phyloP scores from a whole-genome alignment of 2,113 vertebrate genomes.

The Cynoglossus semilaevis region DNA sequence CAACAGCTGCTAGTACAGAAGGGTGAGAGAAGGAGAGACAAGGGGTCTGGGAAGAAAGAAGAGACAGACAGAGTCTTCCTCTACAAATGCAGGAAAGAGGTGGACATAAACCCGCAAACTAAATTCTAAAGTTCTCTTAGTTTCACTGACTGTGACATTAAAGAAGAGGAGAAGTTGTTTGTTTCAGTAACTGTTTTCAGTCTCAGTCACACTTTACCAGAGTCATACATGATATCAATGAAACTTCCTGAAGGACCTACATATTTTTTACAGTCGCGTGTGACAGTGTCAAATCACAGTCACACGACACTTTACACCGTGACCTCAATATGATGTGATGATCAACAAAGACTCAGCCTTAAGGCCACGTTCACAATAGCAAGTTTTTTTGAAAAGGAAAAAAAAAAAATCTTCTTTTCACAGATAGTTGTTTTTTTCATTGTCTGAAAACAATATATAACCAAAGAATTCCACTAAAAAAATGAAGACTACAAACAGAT shows the following conservation, averaged over 20 bases:
- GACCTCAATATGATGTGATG: conserved; percentile 2
- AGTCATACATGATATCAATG: neutral
- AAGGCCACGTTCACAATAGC: no score
- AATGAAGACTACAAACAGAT: no score
- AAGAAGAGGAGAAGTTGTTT: no score
- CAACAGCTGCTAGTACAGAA: conserved; percentile 60
- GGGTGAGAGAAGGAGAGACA: conserved; percentile 37
- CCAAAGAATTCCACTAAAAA: no score
- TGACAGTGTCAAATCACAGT: conserved; percentile 24
- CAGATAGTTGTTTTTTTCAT: no score
- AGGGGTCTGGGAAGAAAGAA: conserved; percentile 28
- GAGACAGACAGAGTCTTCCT: conserved; percentile 24
- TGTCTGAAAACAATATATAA: no score
- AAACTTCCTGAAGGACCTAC: conserved; percentile 17
- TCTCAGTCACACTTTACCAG: conserved; percentile 19
- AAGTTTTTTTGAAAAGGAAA: no score
- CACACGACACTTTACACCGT: conserved; percentile 8
- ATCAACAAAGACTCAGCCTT: no score
- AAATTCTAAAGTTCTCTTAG: no score
- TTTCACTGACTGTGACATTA: no score
- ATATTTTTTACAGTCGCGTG: conserved; percentile 3
- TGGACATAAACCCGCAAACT: conserved; percentile 14
- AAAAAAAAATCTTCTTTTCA: no score
- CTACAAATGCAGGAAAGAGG: conserved; percentile 7
- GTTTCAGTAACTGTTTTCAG: no score